Base-by-base conservation (phyloP, 2,113 vertebrate species). In the Pristiophorus japonicus region DNA sequence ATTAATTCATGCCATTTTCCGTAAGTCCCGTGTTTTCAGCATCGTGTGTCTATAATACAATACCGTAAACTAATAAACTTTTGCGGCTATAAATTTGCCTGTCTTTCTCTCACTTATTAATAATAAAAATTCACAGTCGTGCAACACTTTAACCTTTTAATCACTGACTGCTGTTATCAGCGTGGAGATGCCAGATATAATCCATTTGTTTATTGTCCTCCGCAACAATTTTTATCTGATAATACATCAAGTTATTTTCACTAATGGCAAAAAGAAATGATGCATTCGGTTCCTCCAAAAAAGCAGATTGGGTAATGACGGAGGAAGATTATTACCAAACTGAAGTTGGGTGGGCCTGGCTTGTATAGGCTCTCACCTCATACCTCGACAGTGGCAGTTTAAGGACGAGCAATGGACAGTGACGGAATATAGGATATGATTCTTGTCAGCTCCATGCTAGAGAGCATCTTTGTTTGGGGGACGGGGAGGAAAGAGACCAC, bases 1-100 rank as follows among this genome's bases (percentile, higher is more conserved):
- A 99, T 99, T 99, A 98, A 99, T 99, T 99, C 99, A 99, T 99
- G 98, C 97, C 97, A 96, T 98, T 99, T 99, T 99, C 99, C 98
- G 98, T 99, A 99, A 99, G 98, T 98, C 97, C 97, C 97, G 97
- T 97, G 97, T 98, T 98, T 98, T 98, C 98, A 98, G 97, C 97
- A 98, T 98, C 97, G 97, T 96, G 97, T 97, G 97, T 99, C 98
- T 70, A 70, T 94, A 67, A 73, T 94, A 94, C 66, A 94, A 94
- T 94, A 94, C 98, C 98, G 98, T 99, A 99, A 99, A 98, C 98
- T 98, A 98, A 98, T 98, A 98, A 97, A 98, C 98, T 97, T 97
- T 97, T 98, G 97, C 12, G 66, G 66, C 93, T 94, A 94, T 94
- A 94, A 94, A 94, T 70, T 94, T 94, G 65, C 93, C 93, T 94